Percentiles rank a stretch among this genome's conserved stretches.
Conservation (phyloP, 2,888 invertebrate genomes). For the Macrosoma leucophasiata region DNA sequence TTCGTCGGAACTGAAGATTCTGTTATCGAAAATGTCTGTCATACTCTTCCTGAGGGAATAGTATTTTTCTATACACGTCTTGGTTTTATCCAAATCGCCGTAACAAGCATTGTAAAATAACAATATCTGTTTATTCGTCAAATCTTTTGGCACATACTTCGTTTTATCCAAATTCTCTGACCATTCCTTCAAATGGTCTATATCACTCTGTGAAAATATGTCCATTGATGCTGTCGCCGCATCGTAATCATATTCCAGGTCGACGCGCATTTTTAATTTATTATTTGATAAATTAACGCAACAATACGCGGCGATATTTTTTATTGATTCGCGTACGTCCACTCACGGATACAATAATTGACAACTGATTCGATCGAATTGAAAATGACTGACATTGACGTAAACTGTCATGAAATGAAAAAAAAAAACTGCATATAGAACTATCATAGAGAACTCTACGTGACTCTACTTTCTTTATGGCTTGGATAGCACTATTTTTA, state of each 20-base stretch:
- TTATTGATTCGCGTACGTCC: constrained; percentile 38
- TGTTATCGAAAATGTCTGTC: constrained; percentile 78
- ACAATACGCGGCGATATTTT: constrained; percentile 36
- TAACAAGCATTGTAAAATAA: constrained; percentile 81
- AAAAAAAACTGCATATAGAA: not conserved
- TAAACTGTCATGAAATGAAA: not conserved
- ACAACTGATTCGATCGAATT: constrained; percentile 44
- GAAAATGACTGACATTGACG: constrained; percentile 9
- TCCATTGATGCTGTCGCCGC: constrained; percentile 60
- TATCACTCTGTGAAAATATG: constrained; percentile 65
- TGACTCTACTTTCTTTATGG: too few relatives aligned
- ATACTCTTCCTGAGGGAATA: constrained; percentile 74
- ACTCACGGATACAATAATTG: constrained; percentile 33
- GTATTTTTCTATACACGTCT: constrained; percentile 78
- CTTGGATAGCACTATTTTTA: too few relatives aligned
- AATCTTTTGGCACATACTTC: constrained; percentile 68
- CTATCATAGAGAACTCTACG: too few relatives aligned
- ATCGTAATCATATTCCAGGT: constrained; percentile 62
- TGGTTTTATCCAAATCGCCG: constrained; percentile 74
- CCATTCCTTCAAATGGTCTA: constrained; percentile 62
- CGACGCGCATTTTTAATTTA: constrained; percentile 48
- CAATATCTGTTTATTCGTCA: constrained; percentile 77
- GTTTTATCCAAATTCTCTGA: constrained; percentile 61
- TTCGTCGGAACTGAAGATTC: constrained; percentile 70
- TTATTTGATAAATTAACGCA: constrained; percentile 35